These are phyloP conservation scores for Listronotus bonariensis DNA, from an alignment of 1,140 invertebrate genomes.

Conservation along the genomic window DNA sequence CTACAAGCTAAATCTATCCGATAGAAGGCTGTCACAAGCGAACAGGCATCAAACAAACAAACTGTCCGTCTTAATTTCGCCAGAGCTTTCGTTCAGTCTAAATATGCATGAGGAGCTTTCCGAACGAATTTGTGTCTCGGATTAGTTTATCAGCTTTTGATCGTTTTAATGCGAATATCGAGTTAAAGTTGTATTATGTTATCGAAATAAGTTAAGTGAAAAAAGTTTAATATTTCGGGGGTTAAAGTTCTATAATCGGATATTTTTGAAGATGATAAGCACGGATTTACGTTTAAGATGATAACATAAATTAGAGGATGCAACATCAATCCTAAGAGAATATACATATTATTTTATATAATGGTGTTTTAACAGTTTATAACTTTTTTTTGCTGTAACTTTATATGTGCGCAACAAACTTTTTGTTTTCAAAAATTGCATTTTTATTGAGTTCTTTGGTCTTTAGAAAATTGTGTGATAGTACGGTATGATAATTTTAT, in stretches of 20 bases:
- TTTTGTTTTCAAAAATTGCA: no score
- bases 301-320: no score
- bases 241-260: slow-evolving; percentile 13
- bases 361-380: no score
- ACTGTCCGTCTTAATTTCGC: slow-evolving; percentile 25
- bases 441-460: no score
- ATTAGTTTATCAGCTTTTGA: slow-evolving; percentile 25
- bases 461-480: no score
- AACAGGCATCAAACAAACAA: slow-evolving; percentile 17
- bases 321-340: no score
- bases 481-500: no score
- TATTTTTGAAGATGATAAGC: no score
- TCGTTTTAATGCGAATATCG: slow-evolving; percentile 29
- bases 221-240: slow-evolving; percentile 1
- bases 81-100: slow-evolving; percentile 16
- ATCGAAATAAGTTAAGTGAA: slow-evolving; percentile 19
- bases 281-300: no score
- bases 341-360: no score
- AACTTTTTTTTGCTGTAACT: no score
- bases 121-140: slow-evolving; percentile 21
- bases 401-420: no score
- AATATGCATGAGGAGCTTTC: slow-evolving; percentile 30
- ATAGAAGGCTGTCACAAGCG: slow-evolving; percentile 11
- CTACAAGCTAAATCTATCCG: slow-evolving; percentile 5
- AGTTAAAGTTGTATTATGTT: slow-evolving; percentile 23